A percentile compares a stretch with the other conserved stretches of the same genome.
Conservation (phyloP, 2,113 vertebrate species). For the Xyliphius kryptos region DNA sequence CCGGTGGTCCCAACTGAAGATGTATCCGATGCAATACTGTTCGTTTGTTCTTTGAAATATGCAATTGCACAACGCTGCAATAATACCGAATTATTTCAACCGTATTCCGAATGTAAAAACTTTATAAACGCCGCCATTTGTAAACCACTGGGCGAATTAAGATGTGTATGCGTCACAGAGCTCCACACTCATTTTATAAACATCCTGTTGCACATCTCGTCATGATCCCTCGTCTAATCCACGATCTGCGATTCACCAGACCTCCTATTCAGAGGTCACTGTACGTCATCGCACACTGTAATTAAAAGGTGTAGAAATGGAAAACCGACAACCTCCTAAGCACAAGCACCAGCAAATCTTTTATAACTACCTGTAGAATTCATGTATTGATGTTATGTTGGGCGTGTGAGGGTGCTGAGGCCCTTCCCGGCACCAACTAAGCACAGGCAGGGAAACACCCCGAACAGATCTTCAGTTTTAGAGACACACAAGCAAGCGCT, state of each 20-base stretch:
- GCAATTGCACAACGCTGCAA: conserved; percentile 69
- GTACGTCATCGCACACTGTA: background rate
- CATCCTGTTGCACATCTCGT: too few relatives aligned
- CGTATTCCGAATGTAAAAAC: conserved; percentile 52
- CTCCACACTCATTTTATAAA: too few relatives aligned
- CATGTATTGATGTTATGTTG: too few relatives aligned
- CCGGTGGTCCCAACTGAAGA: conserved; percentile 44
- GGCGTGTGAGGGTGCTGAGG: too few relatives aligned
- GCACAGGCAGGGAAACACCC: too few relatives aligned
- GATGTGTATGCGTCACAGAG: too few relatives aligned
- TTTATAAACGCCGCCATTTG: background rate
- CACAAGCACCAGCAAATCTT: conserved; percentile 19
- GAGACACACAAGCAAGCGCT: too few relatives aligned
- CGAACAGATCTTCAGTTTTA: too few relatives aligned
- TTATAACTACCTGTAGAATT: background rate
- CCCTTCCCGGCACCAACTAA: too few relatives aligned
- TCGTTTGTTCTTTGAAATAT: conserved; percentile 56
- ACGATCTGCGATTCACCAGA: too few relatives aligned
- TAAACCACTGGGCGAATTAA: too few relatives aligned
- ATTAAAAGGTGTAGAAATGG: background rate
- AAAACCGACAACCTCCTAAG: conserved; percentile 9
- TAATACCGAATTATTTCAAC: conserved; percentile 46
- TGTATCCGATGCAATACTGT: conserved; percentile 59
- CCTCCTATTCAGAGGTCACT: background rate
- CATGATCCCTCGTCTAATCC: too few relatives aligned